Evolutionary conservation across 2,113 vertebrate genomes (phyloP), one percentile per base, ranked within the genome.

Genomic region (Datnioides undecimradiatus): DNA sequence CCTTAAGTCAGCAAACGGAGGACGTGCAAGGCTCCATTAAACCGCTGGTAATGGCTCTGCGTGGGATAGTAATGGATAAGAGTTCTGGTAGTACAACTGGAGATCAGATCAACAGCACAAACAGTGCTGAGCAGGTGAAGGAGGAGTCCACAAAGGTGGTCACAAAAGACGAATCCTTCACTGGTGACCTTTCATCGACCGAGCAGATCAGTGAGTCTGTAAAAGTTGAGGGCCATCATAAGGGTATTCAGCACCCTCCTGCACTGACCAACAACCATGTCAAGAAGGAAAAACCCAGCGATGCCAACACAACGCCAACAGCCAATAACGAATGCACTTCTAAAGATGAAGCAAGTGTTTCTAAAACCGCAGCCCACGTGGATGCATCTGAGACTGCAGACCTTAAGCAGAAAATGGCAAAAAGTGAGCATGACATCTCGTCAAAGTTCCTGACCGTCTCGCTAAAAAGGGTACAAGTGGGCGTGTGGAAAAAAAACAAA

Each of bases 1-100:
- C 97, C 17, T 92, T 99, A 60, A 96, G 97, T 76, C 93, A 95
- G 38, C 95, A 95, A n/a, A 79, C 95, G 5, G 92, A 94, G 77
- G 93, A 94, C 0, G 80, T 93, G 33, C 94, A 95, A 33, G 95
- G 94, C 52, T 73, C 91, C 29, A 81, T 96, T 60, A 89, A 90
- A 46, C 90, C 90, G 0, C 80, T 91, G 57, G 81, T 87, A 0
- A 87, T 87, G 85, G 90, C 90, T 79, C 93, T 93, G 58, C 96
- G 96, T 90, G 94, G 93, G 4, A 93, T 93, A 38, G 90, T 90
- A 48, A 90, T 93, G 89, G 83, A 86, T 49, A 90, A 90, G 80
- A 83, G 57, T 29, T 70, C 76, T 49, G 46, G 19, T 16, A n/a
- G 33, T 40, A 7, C 21, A 12, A 59, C 40, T 43, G 34, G 27